Evolutionary conservation across 1,140 invertebrate genomes (phyloP), one percentile per base, ranked within the genome.

Genomic region (Magallana ariakensis): DNA sequence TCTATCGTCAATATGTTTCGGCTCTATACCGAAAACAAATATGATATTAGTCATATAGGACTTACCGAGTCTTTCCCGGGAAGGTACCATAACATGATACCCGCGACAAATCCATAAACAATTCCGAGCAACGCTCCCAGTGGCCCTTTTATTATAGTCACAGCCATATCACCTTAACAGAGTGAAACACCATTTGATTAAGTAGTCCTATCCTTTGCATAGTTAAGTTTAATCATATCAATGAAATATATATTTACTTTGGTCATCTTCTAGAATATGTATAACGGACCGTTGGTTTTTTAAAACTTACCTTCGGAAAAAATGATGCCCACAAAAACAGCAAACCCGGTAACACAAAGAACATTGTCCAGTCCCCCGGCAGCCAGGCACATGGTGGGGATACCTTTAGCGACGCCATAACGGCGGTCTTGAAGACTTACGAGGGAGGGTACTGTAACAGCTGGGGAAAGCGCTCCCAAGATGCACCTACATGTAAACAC

Each of bases 351-450:
- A 19, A 97, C 97, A 83, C 96, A 96, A 13, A 97, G 93, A 54
- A 97, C 96, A 93, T 97, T 97, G 93, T 97, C 97, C 58, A 99
- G 97, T 57, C 97, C 98, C 19, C 97, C 96, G 0, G 98, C 97
- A 0, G 98, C 98, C 60, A 99, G 97, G 58, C 98, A 97, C 46
- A 99, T 95, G 0, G 98, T 99, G 0, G 98, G 98, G 85, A 99
- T 98, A 6, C 98, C 98, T 95, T 99, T 98, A 54, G 97, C 97
- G 11, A 98, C 97, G 0, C 98, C 98, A 92, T 98, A 97, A 3
- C 97, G 97, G 92, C 97, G 97, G 83, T 96, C 96, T 13, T 97
- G 96, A 8, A 99, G 95, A 57, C 97, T 95, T 91, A 99, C 96
- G 60, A 99, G 96, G 90, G 97, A 97, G 0, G 98, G 98, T 16